Evolutionary conservation across 1,140 invertebrate genomes (phyloP), one percentile per base, ranked within the genome.

Genomic region (Drosophila orosa): DNA sequence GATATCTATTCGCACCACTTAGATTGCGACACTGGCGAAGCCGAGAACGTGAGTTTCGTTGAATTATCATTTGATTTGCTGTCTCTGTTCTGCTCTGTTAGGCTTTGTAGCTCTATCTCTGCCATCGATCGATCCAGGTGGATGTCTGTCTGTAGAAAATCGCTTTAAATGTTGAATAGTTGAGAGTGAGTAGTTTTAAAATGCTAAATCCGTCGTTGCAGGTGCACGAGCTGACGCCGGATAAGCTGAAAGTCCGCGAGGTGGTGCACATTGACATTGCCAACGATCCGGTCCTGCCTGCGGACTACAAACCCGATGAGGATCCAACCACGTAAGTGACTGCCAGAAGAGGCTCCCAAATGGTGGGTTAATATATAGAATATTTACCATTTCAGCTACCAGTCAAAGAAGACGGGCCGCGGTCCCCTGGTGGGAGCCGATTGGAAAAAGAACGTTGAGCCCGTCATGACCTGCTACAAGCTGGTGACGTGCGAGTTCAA

Each of bases 381-480:
- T 25, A 24, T 48, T 47, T 17, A 47, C n/a, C 5, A 3, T 48
- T 33, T n/a, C 25, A 90, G 87, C 52, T 90, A 87, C 60, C 62
- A 80, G 90, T 99, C 98, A 58, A 92, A 94, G 80, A 99, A 99
- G 94, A 99, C 98, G 27, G 97, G 97, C 40, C 95, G 99, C 81
- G 99, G 99, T 15, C 98, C 98, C 22, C 94, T 99, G 39, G 92
- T 94, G 57, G 95, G 96, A 3, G 93, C 95, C 66, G 94, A 96
- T 37, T 99, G 98, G 98, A 95, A 95, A 92, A 94, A 95, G 55
- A 94, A 94, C 35, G 94, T 95, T 8, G 93, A 96, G 48, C 98
- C 98, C 17, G 96, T 99, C 29, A 99, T 99, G 98, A 99, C 98
- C 22, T 98, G 97, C 92, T 99, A 99, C 93, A 99, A 99, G 93